phyloP scores from a whole-genome alignment of 2,113 vertebrate genomes.

The Xenopus tropicalis region DNA sequence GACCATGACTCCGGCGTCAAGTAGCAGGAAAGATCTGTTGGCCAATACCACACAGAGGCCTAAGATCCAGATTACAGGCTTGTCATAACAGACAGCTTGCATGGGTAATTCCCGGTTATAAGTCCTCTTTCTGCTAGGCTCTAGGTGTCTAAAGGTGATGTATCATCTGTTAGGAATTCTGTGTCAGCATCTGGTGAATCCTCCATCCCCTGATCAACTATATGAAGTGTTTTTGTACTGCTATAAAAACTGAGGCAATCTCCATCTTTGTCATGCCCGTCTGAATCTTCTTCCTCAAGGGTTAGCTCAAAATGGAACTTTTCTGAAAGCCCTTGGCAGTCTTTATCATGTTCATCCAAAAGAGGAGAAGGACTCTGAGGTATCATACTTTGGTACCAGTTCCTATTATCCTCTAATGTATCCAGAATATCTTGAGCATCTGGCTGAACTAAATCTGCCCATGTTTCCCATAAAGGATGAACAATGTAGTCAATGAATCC shows the following conservation, averaged over 20 bases:
- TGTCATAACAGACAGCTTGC: slow-evolving; percentile 58
- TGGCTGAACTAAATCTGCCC: slow-evolving; percentile 96
- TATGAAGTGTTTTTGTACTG: slow-evolving; percentile 65
- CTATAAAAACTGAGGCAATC: slow-evolving; percentile 69
- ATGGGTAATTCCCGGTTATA: slow-evolving; percentile 54
- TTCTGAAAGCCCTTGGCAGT: slow-evolving; percentile 69
- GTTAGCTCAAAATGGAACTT: slow-evolving; percentile 97
- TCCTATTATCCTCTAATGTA: slow-evolving; percentile 94
- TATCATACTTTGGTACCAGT: slow-evolving; percentile 99
- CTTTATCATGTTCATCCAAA: slow-evolving; percentile 75
- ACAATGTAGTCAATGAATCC: slow-evolving; percentile 97
- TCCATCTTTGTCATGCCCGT: slow-evolving; percentile 79
- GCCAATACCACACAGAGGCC: slow-evolving; percentile 66
- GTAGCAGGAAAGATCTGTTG: slow-evolving; percentile 74
- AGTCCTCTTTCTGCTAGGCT: slow-evolving; percentile 46
- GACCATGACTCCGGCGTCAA: slow-evolving; percentile 82
- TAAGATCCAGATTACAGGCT: slow-evolving; percentile 68
- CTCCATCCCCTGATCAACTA: slow-evolving; percentile 53
- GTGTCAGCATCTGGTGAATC: slow-evolving; percentile 64
- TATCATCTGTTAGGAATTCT: slow-evolving; percentile 76
- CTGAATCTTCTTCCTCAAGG: slow-evolving; percentile 80
- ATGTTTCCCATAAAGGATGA: slow-evolving; percentile 96
- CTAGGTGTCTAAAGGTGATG: slow-evolving; percentile 90
- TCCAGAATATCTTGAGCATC: slow-evolving; percentile 98
- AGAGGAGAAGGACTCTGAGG: slow-evolving; percentile 95